Base-by-base conservation (phyloP, 1,140 invertebrate species). In the Papilio xuthus region DNA sequence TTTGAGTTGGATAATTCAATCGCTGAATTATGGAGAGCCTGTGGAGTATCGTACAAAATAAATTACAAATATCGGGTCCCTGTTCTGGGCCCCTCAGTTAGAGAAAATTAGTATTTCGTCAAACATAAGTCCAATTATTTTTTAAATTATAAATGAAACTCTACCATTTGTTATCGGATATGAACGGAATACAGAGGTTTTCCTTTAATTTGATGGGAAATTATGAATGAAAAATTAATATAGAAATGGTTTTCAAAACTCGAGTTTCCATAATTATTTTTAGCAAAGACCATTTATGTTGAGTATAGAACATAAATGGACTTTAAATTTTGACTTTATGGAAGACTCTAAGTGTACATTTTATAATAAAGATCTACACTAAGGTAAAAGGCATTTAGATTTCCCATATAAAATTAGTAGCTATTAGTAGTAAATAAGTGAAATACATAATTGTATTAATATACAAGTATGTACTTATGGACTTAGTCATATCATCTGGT, bases 1-100 rank as follows among this genome's bases (percentile, higher is more conserved):
- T 67, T 67, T 28, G 60, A 67, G 60, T 67, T 67, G 60, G 60
- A 67, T 67, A 67, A 67, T 67, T 67, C 60, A 13, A 67, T 67
- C 60, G 26, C 60, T 67, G 32, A 67, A 67, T 67, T 67, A 28
- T 67, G 60, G 26, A 67, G 60, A 67, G 60, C 60, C 60, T 67
- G 23, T 67, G 60, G 60, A 67, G 60, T 67, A 67, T 67, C 60
- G 60, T 67, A 67, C 26, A 67, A 67, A 32, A 67, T 67, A 67
- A 67, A 67, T 67, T 32, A 67, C 60, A 67, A 67, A 67, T 67
- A 67, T 67, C 26, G 60, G 60, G 26, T 6, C 13, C 26, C 56
- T 13, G 56, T 32, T 2, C 60, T 9, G 3, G 2, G 3, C 13
- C 13, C 26, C 60, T 23, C 1, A 67, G 26, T 67, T 26, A 7